Evolutionary conservation across 2,113 vertebrate genomes (phyloP).

Genomic region (Muscicapa adusta): DNA sequence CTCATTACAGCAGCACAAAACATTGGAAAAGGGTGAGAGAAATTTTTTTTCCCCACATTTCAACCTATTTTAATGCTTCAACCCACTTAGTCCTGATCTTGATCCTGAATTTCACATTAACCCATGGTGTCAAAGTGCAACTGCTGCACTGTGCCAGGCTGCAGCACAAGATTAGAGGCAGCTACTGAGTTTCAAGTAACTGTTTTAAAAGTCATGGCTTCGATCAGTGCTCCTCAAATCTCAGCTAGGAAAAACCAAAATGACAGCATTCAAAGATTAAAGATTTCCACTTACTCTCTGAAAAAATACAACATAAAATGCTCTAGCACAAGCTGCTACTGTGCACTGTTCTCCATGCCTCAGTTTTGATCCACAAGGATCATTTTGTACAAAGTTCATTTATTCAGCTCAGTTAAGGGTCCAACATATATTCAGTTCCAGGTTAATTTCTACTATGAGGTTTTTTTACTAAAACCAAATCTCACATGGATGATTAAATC

Average conservation of each 20-base stretch:
- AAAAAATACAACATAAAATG: not conserved
- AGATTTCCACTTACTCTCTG: not conserved
- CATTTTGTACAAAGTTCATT: not conserved
- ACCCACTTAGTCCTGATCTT: not conserved
- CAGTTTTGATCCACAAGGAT: not conserved
- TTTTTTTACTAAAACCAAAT: not conserved
- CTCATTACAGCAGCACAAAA: not conserved
- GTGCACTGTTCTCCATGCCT: not conserved
- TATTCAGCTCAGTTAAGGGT: not conserved
- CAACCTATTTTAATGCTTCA: not conserved
- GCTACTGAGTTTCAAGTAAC: not conserved
- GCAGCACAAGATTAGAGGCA: not conserved
- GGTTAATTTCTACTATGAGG: not conserved
- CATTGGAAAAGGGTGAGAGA: not conserved
- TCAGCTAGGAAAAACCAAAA: not conserved
- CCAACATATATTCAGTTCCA: not conserved
- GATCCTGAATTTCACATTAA: not conserved
- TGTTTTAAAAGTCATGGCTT: not conserved
- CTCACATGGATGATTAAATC: not conserved
- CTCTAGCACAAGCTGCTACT: not conserved
- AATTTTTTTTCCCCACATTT: not conserved
- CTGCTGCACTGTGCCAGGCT: not conserved
- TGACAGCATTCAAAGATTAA: not conserved
- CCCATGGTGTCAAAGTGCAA: fast-evolving
- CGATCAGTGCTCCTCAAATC: not conserved